These are phyloP conservation scores for Corythornis cristatus DNA, from an alignment of 2,113 vertebrate genomes.

Conservation along the genomic window DNA sequence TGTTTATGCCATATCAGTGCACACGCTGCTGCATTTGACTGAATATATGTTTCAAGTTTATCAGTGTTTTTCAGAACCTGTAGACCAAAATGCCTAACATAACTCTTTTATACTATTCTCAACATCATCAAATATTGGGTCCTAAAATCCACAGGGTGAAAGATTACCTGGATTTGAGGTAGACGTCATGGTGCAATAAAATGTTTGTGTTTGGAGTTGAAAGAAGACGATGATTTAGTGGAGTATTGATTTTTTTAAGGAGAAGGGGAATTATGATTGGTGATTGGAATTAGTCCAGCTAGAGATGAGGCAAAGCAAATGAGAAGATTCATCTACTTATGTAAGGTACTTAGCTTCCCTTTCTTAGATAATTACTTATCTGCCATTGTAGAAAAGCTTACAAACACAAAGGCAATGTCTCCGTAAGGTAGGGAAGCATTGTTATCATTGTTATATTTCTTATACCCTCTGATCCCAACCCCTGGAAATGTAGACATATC, in stretches of 20 bases:
- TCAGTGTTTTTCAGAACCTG: neutral
- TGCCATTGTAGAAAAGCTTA: neutral
- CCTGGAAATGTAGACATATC: accelerated
- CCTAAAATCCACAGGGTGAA: neutral
- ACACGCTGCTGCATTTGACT: neutral
- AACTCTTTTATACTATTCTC: neutral
- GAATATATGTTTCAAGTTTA: neutral
- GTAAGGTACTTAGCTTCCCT: neutral
- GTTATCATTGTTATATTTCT: neutral
- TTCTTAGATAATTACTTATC: constrained; percentile 13
- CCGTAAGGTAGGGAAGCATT: neutral
- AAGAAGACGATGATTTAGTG: constrained; percentile 26
- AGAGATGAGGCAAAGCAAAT: constrained; percentile 38
- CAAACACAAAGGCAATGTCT: neutral
- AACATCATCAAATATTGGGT: neutral
- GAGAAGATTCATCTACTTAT: constrained; percentile 7
- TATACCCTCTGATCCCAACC: neutral
- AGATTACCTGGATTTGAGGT: neutral
- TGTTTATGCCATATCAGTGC: neutral
- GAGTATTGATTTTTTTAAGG: constrained; percentile 42
- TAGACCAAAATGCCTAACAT: neutral
- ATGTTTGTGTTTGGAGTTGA: neutral
- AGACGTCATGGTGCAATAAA: constrained; percentile 11
- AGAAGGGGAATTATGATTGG: neutral
- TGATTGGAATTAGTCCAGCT: constrained; percentile 35